phyloP scores from a whole-genome alignment of 2,113 vertebrate species.

The Caracal caracal region DNA sequence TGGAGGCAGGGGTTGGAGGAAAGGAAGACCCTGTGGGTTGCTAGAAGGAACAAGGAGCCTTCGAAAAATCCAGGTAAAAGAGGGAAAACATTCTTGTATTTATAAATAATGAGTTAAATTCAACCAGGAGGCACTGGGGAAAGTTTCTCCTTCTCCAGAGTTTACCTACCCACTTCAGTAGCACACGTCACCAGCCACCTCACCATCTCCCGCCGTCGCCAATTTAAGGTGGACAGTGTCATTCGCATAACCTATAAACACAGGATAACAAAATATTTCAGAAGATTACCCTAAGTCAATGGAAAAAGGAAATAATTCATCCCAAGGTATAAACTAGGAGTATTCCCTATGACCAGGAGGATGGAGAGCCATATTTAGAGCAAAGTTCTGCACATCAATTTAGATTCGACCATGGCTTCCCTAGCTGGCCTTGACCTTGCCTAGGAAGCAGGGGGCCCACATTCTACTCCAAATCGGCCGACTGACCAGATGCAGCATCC shows the following conservation, averaged over 20 bases:
- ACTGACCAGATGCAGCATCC: background rate
- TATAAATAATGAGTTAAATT: background rate
- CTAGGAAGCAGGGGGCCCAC: background rate
- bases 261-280: background rate
- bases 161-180: constrained; percentile 91
- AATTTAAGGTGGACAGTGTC: constrained; percentile 91
- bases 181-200: constrained; percentile 92
- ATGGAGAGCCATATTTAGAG: background rate
- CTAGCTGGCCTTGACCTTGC: background rate
- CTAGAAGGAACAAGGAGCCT: background rate
- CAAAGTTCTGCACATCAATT: background rate
- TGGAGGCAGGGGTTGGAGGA: no score
- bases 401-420: background rate
- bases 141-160: background rate
- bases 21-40: background rate
- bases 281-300: background rate
- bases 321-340: background rate
- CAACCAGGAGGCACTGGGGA: background rate
- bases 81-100: background rate
- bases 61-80: background rate
- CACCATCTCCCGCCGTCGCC: constrained; percentile 92
- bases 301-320: background rate
- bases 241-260: constrained; percentile 90
- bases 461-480: background rate
- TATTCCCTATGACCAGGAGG: background rate